Percentiles rank a stretch among this genome's conserved stretches.
Conservation (phyloP, 30 jellyfish, hydroid and myxozoan species). For the Chironex yamaguchii region DNA sequence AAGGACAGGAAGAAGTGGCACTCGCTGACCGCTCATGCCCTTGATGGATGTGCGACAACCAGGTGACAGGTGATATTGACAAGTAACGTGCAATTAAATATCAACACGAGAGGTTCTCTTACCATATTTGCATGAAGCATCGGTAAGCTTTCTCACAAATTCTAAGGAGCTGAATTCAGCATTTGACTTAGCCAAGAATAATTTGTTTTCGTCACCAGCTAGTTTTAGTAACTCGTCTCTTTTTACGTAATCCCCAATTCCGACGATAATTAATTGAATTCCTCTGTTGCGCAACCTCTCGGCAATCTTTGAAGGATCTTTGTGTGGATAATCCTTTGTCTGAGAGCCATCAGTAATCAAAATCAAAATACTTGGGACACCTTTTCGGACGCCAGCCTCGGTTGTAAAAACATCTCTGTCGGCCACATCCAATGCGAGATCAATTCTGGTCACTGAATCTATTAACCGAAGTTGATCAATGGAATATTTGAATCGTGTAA, state of each 20-base stretch:
- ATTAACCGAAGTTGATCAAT: conserved; percentile 55
- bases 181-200: not conserved
- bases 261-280: conserved; percentile 10
- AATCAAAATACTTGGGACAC: conserved; percentile 60
- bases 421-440: conserved; percentile 62
- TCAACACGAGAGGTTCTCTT: too few relatives aligned
- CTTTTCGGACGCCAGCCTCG: conserved; percentile 46
- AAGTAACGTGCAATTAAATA: too few relatives aligned
- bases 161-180: not conserved
- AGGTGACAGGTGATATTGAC: too few relatives aligned
- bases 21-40: too few relatives aligned
- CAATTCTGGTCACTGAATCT: conserved; percentile 69
- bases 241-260: conserved; percentile 3
- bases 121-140: conserved; percentile 3
- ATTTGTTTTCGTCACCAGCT: not conserved
- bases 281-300: not conserved
- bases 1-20: too few relatives aligned
- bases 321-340: conserved; percentile 58
- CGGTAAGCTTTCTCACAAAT: conserved; percentile 3
- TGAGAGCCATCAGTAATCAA: conserved; percentile 77
- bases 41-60: too few relatives aligned
- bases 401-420: conserved; percentile 26
- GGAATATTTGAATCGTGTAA: conserved; percentile 37
- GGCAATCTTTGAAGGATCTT: conserved; percentile 42
- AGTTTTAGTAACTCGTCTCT: conserved; percentile 9